Base-by-base conservation (phyloP, 2,113 vertebrate genomes). In the Chelonoidis abingdonii region DNA sequence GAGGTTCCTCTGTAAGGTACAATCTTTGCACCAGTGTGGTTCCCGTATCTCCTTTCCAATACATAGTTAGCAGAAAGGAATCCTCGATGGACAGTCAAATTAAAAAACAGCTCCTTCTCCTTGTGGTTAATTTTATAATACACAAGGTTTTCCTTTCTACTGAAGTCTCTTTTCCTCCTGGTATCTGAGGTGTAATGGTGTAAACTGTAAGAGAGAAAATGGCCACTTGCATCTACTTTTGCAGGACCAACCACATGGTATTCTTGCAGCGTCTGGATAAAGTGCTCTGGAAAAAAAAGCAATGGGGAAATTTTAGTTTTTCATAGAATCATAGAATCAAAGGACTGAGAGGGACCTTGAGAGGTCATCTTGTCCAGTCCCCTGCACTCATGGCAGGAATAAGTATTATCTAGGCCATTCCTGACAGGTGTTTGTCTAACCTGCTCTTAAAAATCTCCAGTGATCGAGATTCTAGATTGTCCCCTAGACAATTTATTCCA, bases 51-150 rank as follows among this genome's bases (percentile, higher is more conserved):
- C 88, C 97, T 98, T 98, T 99, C 99, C 95, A 99, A 90, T 44
- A 99, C 8, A 4, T 99, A 99, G 94, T 98, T 98, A 76, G n/a
- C 97, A 13, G 99, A 98, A 83, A 99, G 96, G 95, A 99, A 98
- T 91, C 94, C 97, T 86, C 54, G 25, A 81, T 99, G 99, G 87
- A 97, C 54, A 0, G 99, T 99, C 97, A 99, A 91, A 95, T 99
- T 99, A 82, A 99, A 99, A 94, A 98, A 94, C 87, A 99, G 96
- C 90, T 98, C 93, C 89, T 96, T 98, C 50, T 98, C 98, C 38
- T 98, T 83, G 1, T 99, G 98, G 54, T 93, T 97, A 83, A 99
- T 97, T 96, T 97, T 98, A 89, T 99, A 99, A 97, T 99, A 99
- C 24, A 99, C 98, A 11, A 62, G 96, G 10, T 84, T 94, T 82